A percentile compares a stretch with the other conserved stretches of the same genome.
Evolutionary conservation across 2,888 invertebrate species (phyloP).

Genomic region (Rhamnusium bicolor): DNA sequence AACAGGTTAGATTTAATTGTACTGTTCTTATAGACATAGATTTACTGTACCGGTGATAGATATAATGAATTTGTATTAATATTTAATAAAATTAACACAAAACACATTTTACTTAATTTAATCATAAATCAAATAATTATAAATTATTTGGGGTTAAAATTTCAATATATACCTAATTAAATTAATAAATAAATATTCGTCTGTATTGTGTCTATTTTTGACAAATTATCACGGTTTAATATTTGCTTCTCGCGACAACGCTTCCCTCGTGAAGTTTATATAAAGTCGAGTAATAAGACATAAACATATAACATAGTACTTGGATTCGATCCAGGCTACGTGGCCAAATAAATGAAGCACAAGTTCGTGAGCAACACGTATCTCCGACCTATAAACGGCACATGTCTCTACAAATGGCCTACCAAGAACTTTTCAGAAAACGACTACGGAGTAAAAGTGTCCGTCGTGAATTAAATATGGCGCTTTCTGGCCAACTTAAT

Average conservation of each 20-base stretch:
- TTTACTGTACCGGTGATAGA: no score
- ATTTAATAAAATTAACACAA: no score
- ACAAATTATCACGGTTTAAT: background rate
- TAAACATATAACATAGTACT: conserved; percentile 7
- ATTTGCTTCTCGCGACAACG: background rate
- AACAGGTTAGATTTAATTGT: no score
- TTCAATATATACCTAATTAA: no score
- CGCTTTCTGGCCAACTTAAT: conserved; percentile 9
- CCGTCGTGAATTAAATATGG: conserved; percentile 26
- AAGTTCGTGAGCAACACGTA: conserved; percentile 11
- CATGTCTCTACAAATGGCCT: conserved; percentile 15
- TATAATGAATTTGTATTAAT: no score
- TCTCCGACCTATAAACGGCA: conserved; percentile 12
- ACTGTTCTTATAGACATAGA: no score
- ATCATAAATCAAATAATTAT: no score
- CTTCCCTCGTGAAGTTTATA: background rate
- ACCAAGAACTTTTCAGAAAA: background rate
- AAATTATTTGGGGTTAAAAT: no score
- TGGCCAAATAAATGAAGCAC: conserved; percentile 11
- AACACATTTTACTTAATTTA: no score
- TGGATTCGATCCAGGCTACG: conserved; percentile 8
- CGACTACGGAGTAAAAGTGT: conserved; percentile 10
- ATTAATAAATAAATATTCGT: no score
- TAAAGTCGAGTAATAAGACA: conserved; percentile 1
- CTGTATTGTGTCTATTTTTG: background rate